Base-by-base conservation (phyloP, 1,140 invertebrate genomes). In the Pseudoatta argentina region DNA sequence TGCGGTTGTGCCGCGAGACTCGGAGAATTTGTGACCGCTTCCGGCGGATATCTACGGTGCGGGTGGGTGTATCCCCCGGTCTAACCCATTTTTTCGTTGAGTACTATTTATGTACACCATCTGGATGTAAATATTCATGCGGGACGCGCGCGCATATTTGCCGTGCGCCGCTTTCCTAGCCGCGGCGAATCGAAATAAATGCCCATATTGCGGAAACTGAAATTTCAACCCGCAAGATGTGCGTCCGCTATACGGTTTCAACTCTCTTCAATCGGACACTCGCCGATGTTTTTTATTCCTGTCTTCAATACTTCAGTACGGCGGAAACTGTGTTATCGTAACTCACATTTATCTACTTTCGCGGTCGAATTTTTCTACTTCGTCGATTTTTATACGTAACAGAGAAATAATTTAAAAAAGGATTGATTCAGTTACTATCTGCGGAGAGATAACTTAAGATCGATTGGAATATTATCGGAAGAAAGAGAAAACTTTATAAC, bases 111-210 rank as follows among this genome's bases (percentile, higher is more conserved):
- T 89, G 81, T 82, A 86, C 77, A 55, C 24, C 76, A 76, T 53
- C 59, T 86, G 78, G 63, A 82, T 89, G 89, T 90, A 90, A 90
- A 90, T 90, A 90, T 90, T 90, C 89, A 90, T 90, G 87, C 73
- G 77, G 83, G 27, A 71, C 51, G 77, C 71, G 59, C 21, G 77
- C 27, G 48, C 66, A 75, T 67, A 64, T 86, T 82, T 88, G 53
- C 86, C 51, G 77, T 30, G 77, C 73, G 16, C 39, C n/a, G 55
- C 85, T 87, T 27, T 89, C n/a, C 27, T 86, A 79, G 75, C 66
- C 82, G 18, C 39, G 67, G 87, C 55, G 88, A 61, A 89, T 89
- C 87, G 88, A 89, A 89, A 89, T 86, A 89, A 89, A 89, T 71
- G 88, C 67, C 55, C 27, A 79, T 63, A 64, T 85, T 66, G 51